A percentile compares a stretch with the other conserved stretches of the same genome.
These are phyloP conservation scores for Engystomops pustulosus DNA, from an alignment of 2,113 vertebrate species.

Conservation along the genomic window DNA sequence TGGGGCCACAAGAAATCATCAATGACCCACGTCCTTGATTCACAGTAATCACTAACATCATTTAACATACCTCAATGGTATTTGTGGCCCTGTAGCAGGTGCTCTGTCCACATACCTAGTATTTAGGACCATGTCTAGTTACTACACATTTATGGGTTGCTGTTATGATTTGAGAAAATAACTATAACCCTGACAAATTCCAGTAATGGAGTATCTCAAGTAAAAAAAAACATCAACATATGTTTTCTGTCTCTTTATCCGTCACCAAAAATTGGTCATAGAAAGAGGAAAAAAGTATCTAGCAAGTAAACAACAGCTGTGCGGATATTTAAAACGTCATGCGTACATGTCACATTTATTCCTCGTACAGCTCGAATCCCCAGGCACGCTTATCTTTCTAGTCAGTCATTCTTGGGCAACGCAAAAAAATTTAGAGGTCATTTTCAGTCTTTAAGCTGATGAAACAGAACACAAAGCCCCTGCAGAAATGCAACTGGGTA, in stretches of 20 bases:
- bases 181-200: background rate
- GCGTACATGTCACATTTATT: conserved; percentile 2
- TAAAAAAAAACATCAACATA: background rate
- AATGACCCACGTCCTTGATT: too few species aligned
- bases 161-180: too few species aligned
- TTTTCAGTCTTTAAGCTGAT: background rate
- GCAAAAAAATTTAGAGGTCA: background rate
- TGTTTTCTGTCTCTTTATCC: background rate
- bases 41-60: too few species aligned
- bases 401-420: background rate
- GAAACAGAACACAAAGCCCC: background rate
- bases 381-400: background rate
- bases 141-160: too few species aligned
- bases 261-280: conserved; percentile 14
- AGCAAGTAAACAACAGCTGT: conserved; percentile 30
- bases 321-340: background rate
- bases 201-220: background rate
- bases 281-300: background rate
- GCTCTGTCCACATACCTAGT: too few species aligned
- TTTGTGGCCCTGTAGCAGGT: too few species aligned
- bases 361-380: background rate
- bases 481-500: background rate
- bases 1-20: too few species aligned
- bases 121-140: too few species aligned
- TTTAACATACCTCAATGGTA: too few species aligned